Conservation (phyloP, 2,888 invertebrate genomes). For the Parapristionchus giblindavisi region DNA sequence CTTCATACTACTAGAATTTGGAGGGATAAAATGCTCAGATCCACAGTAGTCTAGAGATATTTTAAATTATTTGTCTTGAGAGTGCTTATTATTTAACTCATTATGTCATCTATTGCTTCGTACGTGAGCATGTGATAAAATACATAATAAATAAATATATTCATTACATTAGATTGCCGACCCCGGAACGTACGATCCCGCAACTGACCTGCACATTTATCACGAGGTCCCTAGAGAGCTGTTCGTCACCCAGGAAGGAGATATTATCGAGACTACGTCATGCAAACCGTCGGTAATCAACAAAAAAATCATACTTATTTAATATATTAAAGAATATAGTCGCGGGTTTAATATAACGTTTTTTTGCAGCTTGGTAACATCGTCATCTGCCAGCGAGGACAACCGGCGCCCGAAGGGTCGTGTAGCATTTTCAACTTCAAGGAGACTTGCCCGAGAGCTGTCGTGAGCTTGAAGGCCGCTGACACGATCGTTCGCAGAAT, state of each 20-base stretch:
- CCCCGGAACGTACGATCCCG: background rate
- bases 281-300: constrained; percentile 3
- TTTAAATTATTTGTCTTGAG: too few relatives aligned
- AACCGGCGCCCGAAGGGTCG: background rate
- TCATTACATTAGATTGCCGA: background rate
- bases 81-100: too few relatives aligned
- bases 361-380: background rate
- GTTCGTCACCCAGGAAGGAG: background rate
- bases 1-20: too few relatives aligned
- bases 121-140: too few relatives aligned
- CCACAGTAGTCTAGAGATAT: background rate
- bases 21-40: background rate
- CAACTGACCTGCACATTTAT: background rate
- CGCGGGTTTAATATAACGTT: background rate
- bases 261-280: background rate
- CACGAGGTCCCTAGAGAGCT: background rate
- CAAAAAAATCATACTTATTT: too few relatives aligned
- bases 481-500: background rate
- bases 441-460: background rate
- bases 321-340: background rate
- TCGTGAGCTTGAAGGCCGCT: background rate
- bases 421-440: background rate
- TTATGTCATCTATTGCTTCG: too few relatives aligned
- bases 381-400: background rate
- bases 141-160: too few relatives aligned